Evolutionary conservation across 1,140 invertebrate species (phyloP).

Genomic region (Frieseomelitta varia): DNA sequence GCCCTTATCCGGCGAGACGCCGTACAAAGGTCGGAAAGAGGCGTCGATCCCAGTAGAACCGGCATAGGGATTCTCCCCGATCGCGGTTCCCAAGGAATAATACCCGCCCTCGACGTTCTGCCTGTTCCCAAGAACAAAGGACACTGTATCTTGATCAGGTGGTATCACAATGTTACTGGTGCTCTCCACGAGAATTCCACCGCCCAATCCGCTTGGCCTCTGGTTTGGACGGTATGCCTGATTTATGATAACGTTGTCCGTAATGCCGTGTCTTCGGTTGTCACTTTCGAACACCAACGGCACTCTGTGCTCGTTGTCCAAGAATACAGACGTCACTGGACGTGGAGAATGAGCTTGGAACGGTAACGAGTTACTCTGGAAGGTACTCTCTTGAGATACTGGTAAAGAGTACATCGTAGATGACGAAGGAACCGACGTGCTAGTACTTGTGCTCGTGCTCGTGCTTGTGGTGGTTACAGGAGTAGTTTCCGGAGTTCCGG

Average conservation of each 20-base stretch:
- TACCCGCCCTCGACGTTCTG: slow-evolving; percentile 83
- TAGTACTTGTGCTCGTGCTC: not conserved
- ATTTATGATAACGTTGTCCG: slow-evolving; percentile 32
- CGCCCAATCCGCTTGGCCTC: slow-evolving; percentile 49
- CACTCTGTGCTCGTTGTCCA: slow-evolving; percentile 57
- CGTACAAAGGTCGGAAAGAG: slow-evolving; percentile 72
- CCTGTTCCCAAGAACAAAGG: slow-evolving; percentile 85
- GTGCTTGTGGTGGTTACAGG: slow-evolving; percentile 18
- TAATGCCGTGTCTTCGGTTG: slow-evolving; percentile 32
- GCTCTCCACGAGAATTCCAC: slow-evolving; percentile 76
- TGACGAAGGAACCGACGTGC: not conserved
- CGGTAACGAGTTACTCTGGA: slow-evolving; percentile 3
- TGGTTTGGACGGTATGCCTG: slow-evolving; percentile 48
- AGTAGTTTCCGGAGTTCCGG: not conserved
- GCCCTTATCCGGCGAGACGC: not conserved
- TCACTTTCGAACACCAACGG: slow-evolving; percentile 58
- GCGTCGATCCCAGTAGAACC: slow-evolving; percentile 55
- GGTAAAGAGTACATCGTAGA: slow-evolving; percentile 23
- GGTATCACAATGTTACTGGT: slow-evolving; percentile 85
- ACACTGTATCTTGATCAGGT: slow-evolving; percentile 85
- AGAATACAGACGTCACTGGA: slow-evolving; percentile 70
- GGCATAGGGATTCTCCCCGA: slow-evolving; percentile 81
- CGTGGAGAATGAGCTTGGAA: slow-evolving; percentile 27
- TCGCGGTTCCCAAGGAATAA: slow-evolving; percentile 77
- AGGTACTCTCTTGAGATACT: not conserved